Base-by-base conservation (phyloP, 2,888 invertebrate species). In the Campoplex capitator region DNA sequence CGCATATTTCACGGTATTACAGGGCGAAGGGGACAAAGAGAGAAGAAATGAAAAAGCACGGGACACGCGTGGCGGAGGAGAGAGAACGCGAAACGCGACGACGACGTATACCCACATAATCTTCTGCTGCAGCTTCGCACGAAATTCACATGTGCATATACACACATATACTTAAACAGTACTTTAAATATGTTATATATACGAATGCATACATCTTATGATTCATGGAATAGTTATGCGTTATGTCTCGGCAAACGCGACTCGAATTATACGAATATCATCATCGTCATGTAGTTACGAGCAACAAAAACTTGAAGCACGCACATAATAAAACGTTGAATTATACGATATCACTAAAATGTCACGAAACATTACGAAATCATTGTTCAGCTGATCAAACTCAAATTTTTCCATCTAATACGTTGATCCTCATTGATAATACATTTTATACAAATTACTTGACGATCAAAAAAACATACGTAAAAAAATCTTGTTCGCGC, bases 151-250 rank as follows among this genome's bases (percentile, higher is more conserved):
- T 74, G 74, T 74, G 54, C 58, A 81, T 74, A 71, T 38, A 45
- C 62, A 82, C 79, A 83, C 84, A 71, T 82, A 83, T 82, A 83
- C 76, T 67, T 13, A 32, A 83, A 68, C 75, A 79, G 54, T 65
- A 86, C 71, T 75, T 83, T 71, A 62, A 62, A 62, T 62, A 62
- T 62, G 68, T 73, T 83, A 74, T 74, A 38, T 79, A 82, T 75
- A 75, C 62, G 70, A 74, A 82, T 87, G 84, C 87, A 85, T 85
- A 85, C 84, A 82, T 82, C 84, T 86, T 83, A 89, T 89, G 89
- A 89, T 89, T 89, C 89, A 89, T 88, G 89, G 86, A 88, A 87
- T 88, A 89, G 89, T 89, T 89, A 89, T 89, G 89, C 87, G 88
- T 89, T 88, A 88, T 89, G 86, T 86, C 88, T 89, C 86, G 84